Percentiles rank a stretch among this genome's conserved stretches.
Evolutionary conservation across 2,113 vertebrate genomes (phyloP).

Genomic region (Herpetotheres cachinnans): DNA sequence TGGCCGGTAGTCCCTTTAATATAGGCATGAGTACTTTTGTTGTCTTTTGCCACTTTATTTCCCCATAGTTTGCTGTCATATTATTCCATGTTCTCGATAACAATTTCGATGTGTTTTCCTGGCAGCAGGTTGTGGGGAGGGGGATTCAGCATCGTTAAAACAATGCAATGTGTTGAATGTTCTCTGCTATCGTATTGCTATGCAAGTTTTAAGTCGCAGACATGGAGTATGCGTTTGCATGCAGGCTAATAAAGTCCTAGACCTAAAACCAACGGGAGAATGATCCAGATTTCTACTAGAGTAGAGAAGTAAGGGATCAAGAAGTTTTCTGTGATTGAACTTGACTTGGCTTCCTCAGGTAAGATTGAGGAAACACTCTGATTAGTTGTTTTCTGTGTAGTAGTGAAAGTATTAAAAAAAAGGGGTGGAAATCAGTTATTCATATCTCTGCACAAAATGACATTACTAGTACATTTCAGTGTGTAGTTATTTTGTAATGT

Average conservation of each 20-base stretch:
- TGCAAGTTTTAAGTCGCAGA: neutral
- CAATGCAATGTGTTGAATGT: neutral
- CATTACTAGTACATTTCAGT: constrained; percentile 21
- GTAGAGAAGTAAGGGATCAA: neutral
- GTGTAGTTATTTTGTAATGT: constrained; percentile 33
- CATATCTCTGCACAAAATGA: constrained; percentile 44
- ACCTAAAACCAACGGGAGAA: neutral
- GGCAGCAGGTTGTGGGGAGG: neutral
- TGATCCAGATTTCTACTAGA: neutral
- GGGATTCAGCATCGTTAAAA: neutral
- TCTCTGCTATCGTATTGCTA: neutral
- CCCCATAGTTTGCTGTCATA: neutral
- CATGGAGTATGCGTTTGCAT: neutral
- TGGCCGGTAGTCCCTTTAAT: neutral
- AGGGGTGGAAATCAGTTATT: constrained; percentile 55
- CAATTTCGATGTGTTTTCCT: neutral
- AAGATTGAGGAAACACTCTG: constrained; percentile 13
- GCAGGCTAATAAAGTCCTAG: neutral
- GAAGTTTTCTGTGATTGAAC: neutral
- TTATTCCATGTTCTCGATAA: neutral
- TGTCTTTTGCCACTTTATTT: neutral
- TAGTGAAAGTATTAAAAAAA: constrained; percentile 2
- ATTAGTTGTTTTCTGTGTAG: constrained; percentile 37
- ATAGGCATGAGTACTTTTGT: neutral
- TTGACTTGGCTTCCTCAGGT: neutral